Conservation (phyloP, 2,797 vertebrate genomes). For the Thripadectes ignobilis region DNA sequence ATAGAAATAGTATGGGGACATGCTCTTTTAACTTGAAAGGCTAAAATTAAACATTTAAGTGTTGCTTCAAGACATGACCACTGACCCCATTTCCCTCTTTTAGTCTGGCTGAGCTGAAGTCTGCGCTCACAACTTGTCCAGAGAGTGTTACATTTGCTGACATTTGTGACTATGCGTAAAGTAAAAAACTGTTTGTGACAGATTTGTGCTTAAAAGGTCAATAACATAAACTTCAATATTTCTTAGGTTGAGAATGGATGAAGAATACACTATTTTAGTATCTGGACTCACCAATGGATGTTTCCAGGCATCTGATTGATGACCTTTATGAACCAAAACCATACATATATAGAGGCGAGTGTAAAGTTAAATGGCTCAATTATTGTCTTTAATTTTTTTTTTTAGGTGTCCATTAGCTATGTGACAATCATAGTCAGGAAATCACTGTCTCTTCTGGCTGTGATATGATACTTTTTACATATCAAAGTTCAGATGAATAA, state of each 20-base stretch:
- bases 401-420: background rate
- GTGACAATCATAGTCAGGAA: background rate
- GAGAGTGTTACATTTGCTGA: background rate
- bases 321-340: background rate
- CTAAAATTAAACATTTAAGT: background rate
- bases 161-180: fast-evolving
- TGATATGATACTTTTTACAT: background rate
- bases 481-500: background rate
- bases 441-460: background rate
- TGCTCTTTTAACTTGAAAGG: background rate
- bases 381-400: background rate
- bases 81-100: background rate
- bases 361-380: background rate
- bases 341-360: background rate
- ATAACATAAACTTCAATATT: background rate
- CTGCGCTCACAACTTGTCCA: background rate
- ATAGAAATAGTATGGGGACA: background rate
- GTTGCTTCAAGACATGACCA: background rate
- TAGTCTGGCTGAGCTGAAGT: background rate
- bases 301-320: background rate
- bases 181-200: background rate
- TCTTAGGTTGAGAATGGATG: background rate
- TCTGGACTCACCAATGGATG: background rate
- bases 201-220: background rate
- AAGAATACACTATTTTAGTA: background rate